Evolutionary conservation across 2,888 invertebrate genomes (phyloP).

Genomic region (Mesopsocus fuscifrons): DNA sequence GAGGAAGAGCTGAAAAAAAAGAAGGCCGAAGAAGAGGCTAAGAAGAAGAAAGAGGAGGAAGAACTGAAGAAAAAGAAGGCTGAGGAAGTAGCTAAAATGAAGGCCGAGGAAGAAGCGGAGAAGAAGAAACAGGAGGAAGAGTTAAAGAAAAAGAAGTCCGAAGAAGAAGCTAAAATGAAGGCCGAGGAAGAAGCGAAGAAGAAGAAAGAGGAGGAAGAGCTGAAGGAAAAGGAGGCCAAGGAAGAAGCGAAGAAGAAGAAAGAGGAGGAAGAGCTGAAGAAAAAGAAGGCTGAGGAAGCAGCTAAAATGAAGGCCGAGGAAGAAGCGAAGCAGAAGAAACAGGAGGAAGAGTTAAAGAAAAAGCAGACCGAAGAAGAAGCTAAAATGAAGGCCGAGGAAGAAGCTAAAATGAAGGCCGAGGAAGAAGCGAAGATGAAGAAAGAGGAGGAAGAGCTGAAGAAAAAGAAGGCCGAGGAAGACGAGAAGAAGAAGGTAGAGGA

Average conservation of each 20-base stretch:
- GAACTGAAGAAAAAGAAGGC: conserved; percentile 7
- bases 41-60: no score
- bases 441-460: conserved; percentile 11
- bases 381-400: conserved; percentile 14
- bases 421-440: conserved; percentile 1
- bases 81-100: conserved; percentile 14
- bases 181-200: conserved; percentile 10
- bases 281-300: conserved; percentile 13
- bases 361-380: conserved; percentile 15
- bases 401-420: conserved; percentile 10
- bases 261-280: conserved; percentile 13
- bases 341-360: conserved; percentile 13
- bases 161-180: conserved; percentile 14
- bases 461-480: conserved; percentile 10
- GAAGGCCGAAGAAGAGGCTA: conserved; percentile 12
- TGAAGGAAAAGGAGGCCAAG: conserved; percentile 7
- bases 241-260: conserved; percentile 12
- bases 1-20: no score
- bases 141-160: conserved; percentile 13
- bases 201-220: conserved; percentile 10
- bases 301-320: conserved; percentile 14
- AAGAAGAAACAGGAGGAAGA: conserved; percentile 15
- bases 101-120: conserved; percentile 15
- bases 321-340: conserved; percentile 12
- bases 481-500: conserved; percentile 12